Evolutionary conservation across 2,888 invertebrate genomes (phyloP).

Genomic region (Melanostoma scalare): DNA sequence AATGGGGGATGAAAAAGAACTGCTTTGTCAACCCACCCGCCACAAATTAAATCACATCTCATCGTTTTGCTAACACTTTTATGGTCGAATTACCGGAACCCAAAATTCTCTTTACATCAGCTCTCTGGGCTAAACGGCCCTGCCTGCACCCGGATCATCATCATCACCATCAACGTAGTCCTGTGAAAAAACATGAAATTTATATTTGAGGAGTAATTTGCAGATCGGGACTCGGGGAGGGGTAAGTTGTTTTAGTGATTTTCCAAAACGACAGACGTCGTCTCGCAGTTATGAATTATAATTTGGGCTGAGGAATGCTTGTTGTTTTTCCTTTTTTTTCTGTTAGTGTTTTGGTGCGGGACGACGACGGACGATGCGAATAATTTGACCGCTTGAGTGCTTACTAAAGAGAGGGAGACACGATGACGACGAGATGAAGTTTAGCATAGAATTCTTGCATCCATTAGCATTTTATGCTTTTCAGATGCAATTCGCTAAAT

Average conservation of each 20-base stretch:
- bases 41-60: constrained; percentile 77
- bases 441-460: constrained; percentile 57
- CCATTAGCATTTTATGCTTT: constrained; percentile 52
- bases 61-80: constrained; percentile 80
- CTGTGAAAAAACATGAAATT: constrained; percentile 46
- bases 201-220: constrained; percentile 70
- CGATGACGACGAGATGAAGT: constrained; percentile 37
- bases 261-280: constrained; percentile 60
- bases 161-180: constrained; percentile 7
- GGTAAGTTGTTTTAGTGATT: constrained; percentile 73
- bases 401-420: constrained; percentile 37
- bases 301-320: constrained; percentile 59
- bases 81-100: constrained; percentile 74
- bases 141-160: constrained; percentile 48
- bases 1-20: constrained; percentile 66
- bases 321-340: constrained; percentile 36
- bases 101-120: constrained; percentile 32
- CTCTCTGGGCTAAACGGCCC: constrained; percentile 29
- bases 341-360: constrained; percentile 31
- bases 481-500: constrained; percentile 64
- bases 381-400: constrained; percentile 72
- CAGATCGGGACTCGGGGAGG: constrained; percentile 43
- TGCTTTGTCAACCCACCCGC: constrained; percentile 71
- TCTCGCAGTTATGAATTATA: constrained; percentile 57
- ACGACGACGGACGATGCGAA: constrained; percentile 64